phyloP scores from a whole-genome alignment of 2,888 invertebrate genomes.

The Lasioglossum morio region DNA sequence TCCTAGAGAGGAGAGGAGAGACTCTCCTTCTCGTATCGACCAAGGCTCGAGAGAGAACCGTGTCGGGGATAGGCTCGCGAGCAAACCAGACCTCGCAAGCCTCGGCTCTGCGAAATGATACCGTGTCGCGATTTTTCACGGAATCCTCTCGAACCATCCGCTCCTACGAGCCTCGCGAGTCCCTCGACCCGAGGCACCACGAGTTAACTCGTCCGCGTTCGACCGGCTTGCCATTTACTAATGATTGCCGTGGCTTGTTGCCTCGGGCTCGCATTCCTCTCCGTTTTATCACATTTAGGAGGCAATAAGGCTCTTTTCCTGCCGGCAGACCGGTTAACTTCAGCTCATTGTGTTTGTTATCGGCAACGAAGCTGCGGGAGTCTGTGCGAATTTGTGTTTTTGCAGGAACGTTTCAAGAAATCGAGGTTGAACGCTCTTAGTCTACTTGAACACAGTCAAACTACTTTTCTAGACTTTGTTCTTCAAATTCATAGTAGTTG shows the following conservation, averaged over 20 bases:
- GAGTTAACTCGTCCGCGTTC: conserved; percentile 5
- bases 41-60: conserved; percentile 67
- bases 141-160: conserved; percentile 45
- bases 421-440: too few relatives aligned
- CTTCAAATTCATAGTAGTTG: not conserved
- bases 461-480: not conserved
- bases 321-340: not conserved
- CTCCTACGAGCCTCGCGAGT: not conserved
- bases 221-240: not conserved
- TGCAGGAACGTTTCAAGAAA: not conserved
- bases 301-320: not conserved
- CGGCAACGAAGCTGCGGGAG: not conserved
- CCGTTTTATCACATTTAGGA: not conserved
- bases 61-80: conserved; percentile 53
- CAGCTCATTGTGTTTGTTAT: not conserved
- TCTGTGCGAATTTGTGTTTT: not conserved
- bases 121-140: conserved; percentile 43
- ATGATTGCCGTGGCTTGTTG: not conserved
- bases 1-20: conserved; percentile 70
- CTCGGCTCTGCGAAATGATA: conserved; percentile 32
- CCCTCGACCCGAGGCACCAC: not conserved
- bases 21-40: conserved; percentile 78
- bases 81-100: conserved; percentile 27
- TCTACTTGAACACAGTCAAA: not conserved
- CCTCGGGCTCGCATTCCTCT: not conserved